Conservation (phyloP, 1,140 invertebrate species). For the Trachelipus rathkii region DNA sequence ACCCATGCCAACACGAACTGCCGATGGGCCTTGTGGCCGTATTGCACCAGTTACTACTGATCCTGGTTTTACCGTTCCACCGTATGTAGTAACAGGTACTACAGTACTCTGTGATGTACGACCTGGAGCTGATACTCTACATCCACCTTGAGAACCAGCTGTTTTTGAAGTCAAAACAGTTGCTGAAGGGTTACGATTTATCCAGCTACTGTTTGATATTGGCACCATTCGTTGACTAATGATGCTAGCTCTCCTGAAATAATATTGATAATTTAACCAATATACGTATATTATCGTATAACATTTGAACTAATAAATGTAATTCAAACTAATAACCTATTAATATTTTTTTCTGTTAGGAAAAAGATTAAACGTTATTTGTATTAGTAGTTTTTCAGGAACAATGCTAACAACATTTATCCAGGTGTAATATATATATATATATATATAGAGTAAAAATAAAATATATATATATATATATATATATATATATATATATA, state of each 20-base stretch:
- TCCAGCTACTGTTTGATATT: background rate
- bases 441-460: too few species aligned
- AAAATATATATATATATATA: too few species aligned
- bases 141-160: background rate
- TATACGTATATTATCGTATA: too few species aligned
- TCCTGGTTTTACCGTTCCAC: background rate
- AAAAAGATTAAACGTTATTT: too few species aligned
- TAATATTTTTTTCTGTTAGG: too few species aligned
- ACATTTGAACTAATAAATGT: too few species aligned
- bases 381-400: too few species aligned
- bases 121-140: background rate
- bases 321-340: too few species aligned
- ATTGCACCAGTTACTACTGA: background rate
- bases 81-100: background rate
- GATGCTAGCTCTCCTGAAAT: background rate
- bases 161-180: background rate
- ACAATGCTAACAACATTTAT: too few species aligned
- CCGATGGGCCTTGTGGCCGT: background rate
- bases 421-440: too few species aligned
- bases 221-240: background rate
- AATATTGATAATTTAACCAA: too few species aligned
- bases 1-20: background rate
- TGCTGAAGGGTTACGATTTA: background rate
- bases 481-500: too few species aligned
- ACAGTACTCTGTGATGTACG: background rate